Conservation (phyloP, 1,140 invertebrate species). For the Eriocheir sinensis region DNA sequence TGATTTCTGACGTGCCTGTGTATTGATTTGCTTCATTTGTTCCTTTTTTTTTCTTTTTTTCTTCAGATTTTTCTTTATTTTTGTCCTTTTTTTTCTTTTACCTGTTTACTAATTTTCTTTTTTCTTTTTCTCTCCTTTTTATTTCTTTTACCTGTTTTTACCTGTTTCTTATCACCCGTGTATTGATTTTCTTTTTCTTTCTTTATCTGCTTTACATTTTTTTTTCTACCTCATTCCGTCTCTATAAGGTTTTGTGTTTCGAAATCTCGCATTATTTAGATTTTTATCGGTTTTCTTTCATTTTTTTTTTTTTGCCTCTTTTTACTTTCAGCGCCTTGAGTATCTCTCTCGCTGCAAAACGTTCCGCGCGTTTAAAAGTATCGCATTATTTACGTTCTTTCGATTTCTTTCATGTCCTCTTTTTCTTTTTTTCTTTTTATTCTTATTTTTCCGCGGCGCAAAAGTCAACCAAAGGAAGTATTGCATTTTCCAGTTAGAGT, state of each 20-base stretch:
- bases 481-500: not conserved
- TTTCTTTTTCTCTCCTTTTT: not conserved
- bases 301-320: not conserved
- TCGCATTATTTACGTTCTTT: not conserved
- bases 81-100: no score
- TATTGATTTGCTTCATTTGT: no score
- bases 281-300: no score
- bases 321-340: not conserved
- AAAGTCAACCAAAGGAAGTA: not conserved
- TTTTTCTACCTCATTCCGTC: not conserved
- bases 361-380: no score
- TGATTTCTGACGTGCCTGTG: no score
- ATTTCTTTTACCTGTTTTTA: no score
- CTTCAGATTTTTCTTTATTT: no score
- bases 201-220: not conserved
- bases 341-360: no score
- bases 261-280: not conserved
- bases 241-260: not conserved
- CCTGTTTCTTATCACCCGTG: not conserved
- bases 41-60: no score
- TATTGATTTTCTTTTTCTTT: not conserved
- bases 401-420: no score
- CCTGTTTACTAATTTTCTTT: not conserved
- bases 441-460: not conserved
- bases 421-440: not conserved